Conservation (phyloP, 2,113 vertebrate genomes). For the Charina bottae region DNA sequence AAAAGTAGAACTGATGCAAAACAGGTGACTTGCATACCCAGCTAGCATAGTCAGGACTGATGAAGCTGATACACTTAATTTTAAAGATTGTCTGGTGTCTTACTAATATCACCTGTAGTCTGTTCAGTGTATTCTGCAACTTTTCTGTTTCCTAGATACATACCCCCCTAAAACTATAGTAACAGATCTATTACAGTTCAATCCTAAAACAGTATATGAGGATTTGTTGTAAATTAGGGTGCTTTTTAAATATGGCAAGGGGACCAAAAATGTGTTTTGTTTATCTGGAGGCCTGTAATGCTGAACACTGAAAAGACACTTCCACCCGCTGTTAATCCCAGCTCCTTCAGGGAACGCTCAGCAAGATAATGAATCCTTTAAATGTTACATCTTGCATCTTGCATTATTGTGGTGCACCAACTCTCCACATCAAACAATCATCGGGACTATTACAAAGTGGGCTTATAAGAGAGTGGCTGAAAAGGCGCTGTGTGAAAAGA, state of each 20-base stretch:
- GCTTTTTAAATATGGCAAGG: slow-evolving; percentile 12
- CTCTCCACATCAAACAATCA: slow-evolving; percentile 95
- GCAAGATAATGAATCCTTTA: slow-evolving; percentile 93
- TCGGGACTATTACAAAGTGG: slow-evolving; percentile 90
- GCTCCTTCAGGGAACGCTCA: slow-evolving; percentile 85
- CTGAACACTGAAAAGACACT: slow-evolving; percentile 63
- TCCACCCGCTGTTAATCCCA: slow-evolving; percentile 70
- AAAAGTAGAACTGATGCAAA: neutral
- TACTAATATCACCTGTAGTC: slow-evolving; percentile 14
- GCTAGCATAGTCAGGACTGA: accelerated
- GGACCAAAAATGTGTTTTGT: slow-evolving; percentile 46
- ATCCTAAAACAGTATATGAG: accelerated
- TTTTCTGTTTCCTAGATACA: slow-evolving; percentile 33
- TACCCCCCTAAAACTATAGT: neutral
- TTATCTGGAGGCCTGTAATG: slow-evolving; percentile 44
- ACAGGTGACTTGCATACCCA: neutral
- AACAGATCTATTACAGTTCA: neutral
- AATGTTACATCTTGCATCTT: slow-evolving; percentile 92
- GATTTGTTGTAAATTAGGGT: neutral
- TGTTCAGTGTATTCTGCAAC: slow-evolving; percentile 4
- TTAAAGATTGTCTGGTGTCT: slow-evolving; percentile 7
- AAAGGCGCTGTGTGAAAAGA: slow-evolving; percentile 95
- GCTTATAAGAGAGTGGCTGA: slow-evolving; percentile 84
- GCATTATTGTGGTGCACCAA: slow-evolving; percentile 86
- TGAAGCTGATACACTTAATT: neutral